Evolutionary conservation across 2,888 invertebrate genomes (phyloP), one percentile per base, ranked within the genome.

Genomic region (Protodeltote pygarga): DNA sequence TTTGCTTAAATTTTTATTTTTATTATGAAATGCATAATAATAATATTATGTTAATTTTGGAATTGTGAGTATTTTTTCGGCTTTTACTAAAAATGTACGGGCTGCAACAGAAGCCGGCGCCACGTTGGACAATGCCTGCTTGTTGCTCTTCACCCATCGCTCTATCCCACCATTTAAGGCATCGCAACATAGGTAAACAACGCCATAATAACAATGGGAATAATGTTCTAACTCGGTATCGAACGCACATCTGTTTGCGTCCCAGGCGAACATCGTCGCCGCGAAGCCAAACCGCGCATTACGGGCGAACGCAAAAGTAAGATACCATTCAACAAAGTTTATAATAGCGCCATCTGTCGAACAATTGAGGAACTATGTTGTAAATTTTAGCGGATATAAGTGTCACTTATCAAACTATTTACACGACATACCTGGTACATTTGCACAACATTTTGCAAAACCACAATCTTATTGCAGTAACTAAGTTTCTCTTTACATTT

Each of bases 101-200:
- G 85, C 84, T 85, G 81, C 84, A 80, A 91, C 91, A 90, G 90
- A 90, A 91, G 87, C 79, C 71, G 76, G 76, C 77, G 79, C 79
- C 89, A 74, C 87, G 69, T 76, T 79, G 86, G 85, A 83, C 84
- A 65, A 69, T 78, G 74, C 73, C 83, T 78, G 84, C 91, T 91
- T 90, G 91, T 91, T 91, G 91, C 91, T 83, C 85, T 77, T 78
- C 84, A 85, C 89, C 87, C 83, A 73, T 81, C 60, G 9, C 31
- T 91, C 75, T 91, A 83, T 84, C 89, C 91, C 88, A 69, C 47
- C 47, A 67, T 70, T 69, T 54, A 58, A 77, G 71, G 79, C 75
- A 76, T 68, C 79, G 76, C 44, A 65, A 79, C 81, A 76, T 45
- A 33, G 38, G 65, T 71, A 65, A 42, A 54, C 74, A 76, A 72